Conservation (phyloP, 2,888 invertebrate species). For the Lordiphosa fenestrarum region DNA sequence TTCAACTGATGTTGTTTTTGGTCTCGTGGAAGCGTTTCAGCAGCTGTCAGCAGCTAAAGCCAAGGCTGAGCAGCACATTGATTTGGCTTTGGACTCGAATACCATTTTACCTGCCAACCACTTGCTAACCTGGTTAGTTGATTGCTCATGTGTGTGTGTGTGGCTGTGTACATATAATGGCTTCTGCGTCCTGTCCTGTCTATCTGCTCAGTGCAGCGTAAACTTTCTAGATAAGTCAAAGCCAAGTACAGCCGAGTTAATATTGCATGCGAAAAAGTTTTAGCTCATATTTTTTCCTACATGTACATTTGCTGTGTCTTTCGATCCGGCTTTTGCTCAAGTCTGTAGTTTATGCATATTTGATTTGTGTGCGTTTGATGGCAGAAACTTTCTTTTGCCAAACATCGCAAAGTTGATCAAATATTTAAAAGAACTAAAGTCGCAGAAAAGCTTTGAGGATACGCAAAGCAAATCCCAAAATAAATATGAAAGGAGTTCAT, state of each 20-base stretch:
- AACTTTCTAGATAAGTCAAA: conserved; percentile 57
- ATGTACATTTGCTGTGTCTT: conserved; percentile 1
- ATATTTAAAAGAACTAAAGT: conserved; percentile 4
- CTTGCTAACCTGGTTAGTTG: conserved; percentile 35
- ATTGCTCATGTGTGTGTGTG: conserved; percentile 29
- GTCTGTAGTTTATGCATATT: conserved; percentile 29
- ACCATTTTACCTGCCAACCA: conserved; percentile 28
- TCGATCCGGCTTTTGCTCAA: not conserved
- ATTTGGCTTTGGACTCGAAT: conserved; percentile 34
- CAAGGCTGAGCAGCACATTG: conserved; percentile 30
- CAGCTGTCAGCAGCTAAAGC: conserved; percentile 15
- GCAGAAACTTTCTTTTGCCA: conserved; percentile 13
- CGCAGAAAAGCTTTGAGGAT: conserved; percentile 1
- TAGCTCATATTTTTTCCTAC: conserved; percentile 27
- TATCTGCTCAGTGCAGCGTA: conserved; percentile 60
- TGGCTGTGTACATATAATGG: conserved; percentile 44
- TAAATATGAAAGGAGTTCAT: not conserved
- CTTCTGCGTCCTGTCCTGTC: conserved; percentile 52
- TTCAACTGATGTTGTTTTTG: conserved; percentile 20
- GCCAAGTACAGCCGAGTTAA: conserved; percentile 45
- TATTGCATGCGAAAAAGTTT: conserved; percentile 38
- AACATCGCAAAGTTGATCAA: not conserved
- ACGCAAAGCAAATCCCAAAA: not conserved
- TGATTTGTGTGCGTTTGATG: conserved; percentile 32
- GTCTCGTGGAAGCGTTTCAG: conserved; percentile 22